Base-by-base conservation (phyloP, 2,797 vertebrate species). In the Bufotes viridis region DNA sequence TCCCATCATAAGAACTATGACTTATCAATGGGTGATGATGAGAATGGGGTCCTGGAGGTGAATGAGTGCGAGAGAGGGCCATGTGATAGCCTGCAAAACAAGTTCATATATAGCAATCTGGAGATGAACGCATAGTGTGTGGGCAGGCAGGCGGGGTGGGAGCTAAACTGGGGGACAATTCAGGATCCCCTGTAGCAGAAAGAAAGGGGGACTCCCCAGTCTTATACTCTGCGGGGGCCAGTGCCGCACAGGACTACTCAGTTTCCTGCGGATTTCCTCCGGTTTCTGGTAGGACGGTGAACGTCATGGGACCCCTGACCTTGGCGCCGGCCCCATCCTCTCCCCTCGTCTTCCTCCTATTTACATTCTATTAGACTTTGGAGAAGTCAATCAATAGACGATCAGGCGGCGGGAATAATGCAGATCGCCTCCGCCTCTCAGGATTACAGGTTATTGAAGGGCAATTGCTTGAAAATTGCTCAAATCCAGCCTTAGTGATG, bases 321-420 rank as follows among this genome's bases (percentile, higher is more conserved):
- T 89, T 83, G 51, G 72, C 10, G 1, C 74, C 24, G 60, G 49
- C 51, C 13, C 61, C 80, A 29, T 53, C 13, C n/a, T 58, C 11
- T 49, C 69, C 69, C 17, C n/a, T 49, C 49, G 14, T 76, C 49
- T 53, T 10, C 75, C 26, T 67, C 14, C 22, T 89, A 86, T 89
- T 86, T 89, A 82, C 88, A 86, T 82, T 72, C 88, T 81, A 69
- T 90, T 88, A 57, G 83, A 91, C 90, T 92, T 84, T n/a, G 90
- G 6, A 82, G 89, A 89, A 93, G 93, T 89, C 92, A 91, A 92
- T 94, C 93, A 75, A 92, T 91, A 93, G 90, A 49, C 78, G 67
- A 91, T 90, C 26, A 90, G 22, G 84, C 57, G 0, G 57, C 84
- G 5, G 91, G 63, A 72, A 78, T 82, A 78, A 89, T 87, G 74